Evolutionary conservation across 53 echinoderm and acorn worm genomes (phyloP).

Genomic region (Antedon mediterranea): DNA sequence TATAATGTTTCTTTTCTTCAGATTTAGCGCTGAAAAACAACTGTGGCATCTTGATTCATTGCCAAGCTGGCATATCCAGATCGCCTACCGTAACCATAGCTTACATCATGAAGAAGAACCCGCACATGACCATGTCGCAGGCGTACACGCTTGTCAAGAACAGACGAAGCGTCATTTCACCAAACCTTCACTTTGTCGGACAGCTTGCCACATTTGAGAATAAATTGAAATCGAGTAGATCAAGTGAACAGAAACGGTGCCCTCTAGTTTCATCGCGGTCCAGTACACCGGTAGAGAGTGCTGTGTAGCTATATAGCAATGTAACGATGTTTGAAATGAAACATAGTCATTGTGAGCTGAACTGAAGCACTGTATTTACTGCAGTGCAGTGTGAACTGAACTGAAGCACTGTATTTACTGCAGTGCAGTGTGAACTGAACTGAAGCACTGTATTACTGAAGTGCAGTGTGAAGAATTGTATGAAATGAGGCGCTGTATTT

Average conservation of each 20-base stretch:
- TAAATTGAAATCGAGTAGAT: constrained; percentile 13
- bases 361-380: no score
- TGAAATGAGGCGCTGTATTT: no score
- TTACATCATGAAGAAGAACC: constrained; percentile 67
- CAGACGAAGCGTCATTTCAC: constrained; percentile 77
- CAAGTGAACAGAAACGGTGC: neutral
- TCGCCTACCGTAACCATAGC: constrained; percentile 87
- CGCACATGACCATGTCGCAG: constrained; percentile 46
- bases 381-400: no score
- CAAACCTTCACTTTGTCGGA: constrained; percentile 85
- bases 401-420: no score
- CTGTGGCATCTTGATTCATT: constrained; percentile 67
- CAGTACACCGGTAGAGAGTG: neutral
- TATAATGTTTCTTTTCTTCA: constrained; percentile 21
- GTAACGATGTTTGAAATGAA: no score
- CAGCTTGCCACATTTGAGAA: constrained; percentile 76
- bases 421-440: no score
- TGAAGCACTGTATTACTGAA: no score
- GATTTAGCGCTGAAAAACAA: constrained; percentile 60
- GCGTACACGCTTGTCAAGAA: constrained; percentile 78
- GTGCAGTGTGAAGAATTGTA: no score
- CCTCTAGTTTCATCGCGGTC: neutral
- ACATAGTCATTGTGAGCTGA: no score
- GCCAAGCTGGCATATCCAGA: constrained; percentile 84
- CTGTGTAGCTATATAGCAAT: neutral